Evolutionary conservation across 2,113 vertebrate species (phyloP).

Genomic region (Mesembrinibis cayennensis): DNA sequence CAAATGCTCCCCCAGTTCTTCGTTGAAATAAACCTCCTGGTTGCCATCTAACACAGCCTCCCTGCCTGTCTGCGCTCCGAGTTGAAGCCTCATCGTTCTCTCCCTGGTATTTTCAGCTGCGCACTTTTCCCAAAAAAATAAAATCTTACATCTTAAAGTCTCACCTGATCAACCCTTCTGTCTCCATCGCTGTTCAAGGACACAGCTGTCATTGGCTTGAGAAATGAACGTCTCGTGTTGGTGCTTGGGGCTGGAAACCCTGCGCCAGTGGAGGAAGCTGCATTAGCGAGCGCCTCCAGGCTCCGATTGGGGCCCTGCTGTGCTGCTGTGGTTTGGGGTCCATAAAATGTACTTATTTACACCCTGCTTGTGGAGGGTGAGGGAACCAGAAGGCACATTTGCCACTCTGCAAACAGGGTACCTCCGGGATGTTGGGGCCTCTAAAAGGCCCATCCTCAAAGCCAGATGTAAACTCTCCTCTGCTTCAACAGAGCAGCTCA

Average conservation of each 20-base stretch:
- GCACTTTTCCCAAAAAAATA: too few relatives aligned
- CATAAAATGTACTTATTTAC: fast-evolving
- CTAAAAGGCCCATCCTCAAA: fast-evolving
- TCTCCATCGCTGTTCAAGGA: not conserved
- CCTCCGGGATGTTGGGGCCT: fast-evolving
- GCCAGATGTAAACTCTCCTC: not conserved
- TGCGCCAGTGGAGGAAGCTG: fast-evolving
- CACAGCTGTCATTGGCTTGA: not conserved
- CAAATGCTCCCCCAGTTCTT: not conserved
- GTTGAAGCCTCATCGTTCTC: not conserved
- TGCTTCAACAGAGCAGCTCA: not conserved
- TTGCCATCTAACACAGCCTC: not conserved
- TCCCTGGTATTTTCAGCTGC: not conserved
- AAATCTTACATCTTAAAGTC: fast-evolving
- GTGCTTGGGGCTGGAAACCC: not conserved
- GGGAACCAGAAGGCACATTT: not conserved
- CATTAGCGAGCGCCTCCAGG: not conserved
- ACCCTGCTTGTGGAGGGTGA: not conserved
- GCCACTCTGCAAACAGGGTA: not conserved
- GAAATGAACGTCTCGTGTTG: not conserved
- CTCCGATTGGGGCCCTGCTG: not conserved
- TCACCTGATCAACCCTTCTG: not conserved
- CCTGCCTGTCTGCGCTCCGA: not conserved
- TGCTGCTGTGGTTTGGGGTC: fast-evolving
- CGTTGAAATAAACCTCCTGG: not conserved